A percentile compares a stretch with the other conserved stretches of the same genome.
phyloP scores from a whole-genome alignment of 1,140 invertebrate species.

The fruit fly (Drosophila melanogaster) region DNA sequence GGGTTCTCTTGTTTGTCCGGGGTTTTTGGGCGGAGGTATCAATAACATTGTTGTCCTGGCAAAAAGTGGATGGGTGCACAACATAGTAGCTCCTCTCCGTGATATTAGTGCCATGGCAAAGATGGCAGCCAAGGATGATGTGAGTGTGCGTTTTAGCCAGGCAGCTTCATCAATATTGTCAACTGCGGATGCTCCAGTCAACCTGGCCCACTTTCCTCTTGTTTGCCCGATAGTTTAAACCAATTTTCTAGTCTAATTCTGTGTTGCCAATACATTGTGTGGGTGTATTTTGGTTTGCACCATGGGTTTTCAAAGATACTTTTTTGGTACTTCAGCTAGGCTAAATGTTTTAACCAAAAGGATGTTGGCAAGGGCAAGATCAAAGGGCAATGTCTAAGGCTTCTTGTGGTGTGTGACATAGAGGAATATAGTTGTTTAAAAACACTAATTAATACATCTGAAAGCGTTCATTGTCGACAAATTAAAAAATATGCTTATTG shows the following conservation, averaged over 20 bases:
- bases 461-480: neutral
- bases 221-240: slow-evolving; percentile 65
- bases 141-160: slow-evolving; percentile 14
- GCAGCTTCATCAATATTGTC: slow-evolving; percentile 26
- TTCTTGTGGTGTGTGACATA: too few relatives aligned
- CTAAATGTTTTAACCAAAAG: neutral
- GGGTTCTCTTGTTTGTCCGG: slow-evolving; percentile 65
- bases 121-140: slow-evolving; percentile 51
- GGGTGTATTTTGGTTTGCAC: neutral
- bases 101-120: slow-evolving; percentile 41
- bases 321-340: neutral
- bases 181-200: neutral
- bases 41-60: slow-evolving; percentile 72
- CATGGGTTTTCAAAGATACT: neutral
- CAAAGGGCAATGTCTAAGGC: neutral
- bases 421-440: neutral
- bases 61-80: slow-evolving; percentile 15
- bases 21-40: slow-evolving; percentile 65
- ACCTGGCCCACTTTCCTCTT: slow-evolving; percentile 10
- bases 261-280: slow-evolving; percentile 12
- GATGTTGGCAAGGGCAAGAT: neutral
- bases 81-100: slow-evolving; percentile 27
- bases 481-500: too few relatives aligned
- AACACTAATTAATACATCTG: neutral
- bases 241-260: slow-evolving; percentile 58